Conservation (phyloP, 2,888 invertebrate genomes). For the Parthenolecanium corni region DNA sequence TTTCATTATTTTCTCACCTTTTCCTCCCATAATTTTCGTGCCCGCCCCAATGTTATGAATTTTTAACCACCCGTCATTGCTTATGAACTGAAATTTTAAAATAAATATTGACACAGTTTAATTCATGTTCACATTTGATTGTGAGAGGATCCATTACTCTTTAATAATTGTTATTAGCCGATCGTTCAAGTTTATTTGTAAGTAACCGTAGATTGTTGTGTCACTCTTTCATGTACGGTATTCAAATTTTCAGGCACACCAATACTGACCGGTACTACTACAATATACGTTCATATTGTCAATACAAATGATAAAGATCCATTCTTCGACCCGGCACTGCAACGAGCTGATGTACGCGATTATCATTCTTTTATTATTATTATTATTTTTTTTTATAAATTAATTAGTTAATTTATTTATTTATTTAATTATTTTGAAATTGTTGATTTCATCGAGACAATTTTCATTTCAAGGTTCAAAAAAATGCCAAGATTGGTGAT, state of each 20-base stretch:
- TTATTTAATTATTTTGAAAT: neutral
- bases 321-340: slow-evolving; percentile 63
- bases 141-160: no score
- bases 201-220: no score
- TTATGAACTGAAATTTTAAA: no score
- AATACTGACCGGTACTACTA: slow-evolving; percentile 66
- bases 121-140: no score
- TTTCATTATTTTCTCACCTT: no score
- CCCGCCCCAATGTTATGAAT: no score
- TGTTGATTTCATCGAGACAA: neutral
- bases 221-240: no score
- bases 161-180: no score
- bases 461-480: slow-evolving; percentile 47
- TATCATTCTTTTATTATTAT: neutral
- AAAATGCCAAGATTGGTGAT: slow-evolving; percentile 62
- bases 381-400: slow-evolving; percentile 16
- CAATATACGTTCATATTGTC: slow-evolving; percentile 62
- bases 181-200: no score
- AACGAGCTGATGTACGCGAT: slow-evolving; percentile 58
- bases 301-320: slow-evolving; percentile 84
- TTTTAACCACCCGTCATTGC: no score
- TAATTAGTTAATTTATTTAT: neutral
- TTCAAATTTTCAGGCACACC: slow-evolving; percentile 54
- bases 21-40: no score
- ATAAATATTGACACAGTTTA: no score